These are phyloP conservation scores for Chitala chitala DNA, from an alignment of 2,113 vertebrate species.

Conservation along the genomic window DNA sequence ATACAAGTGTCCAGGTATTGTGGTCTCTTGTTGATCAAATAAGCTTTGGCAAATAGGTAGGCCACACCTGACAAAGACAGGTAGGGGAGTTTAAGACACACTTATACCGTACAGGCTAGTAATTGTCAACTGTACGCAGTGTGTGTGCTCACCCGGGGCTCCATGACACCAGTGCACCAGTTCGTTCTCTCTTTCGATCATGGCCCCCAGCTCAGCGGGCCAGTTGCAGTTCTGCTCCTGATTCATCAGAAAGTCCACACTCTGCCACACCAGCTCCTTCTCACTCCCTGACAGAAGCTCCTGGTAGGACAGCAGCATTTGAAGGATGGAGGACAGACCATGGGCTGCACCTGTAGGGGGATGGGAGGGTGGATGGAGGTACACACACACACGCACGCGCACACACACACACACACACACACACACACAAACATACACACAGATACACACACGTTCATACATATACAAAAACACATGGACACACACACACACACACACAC, in stretches of 20 bases:
- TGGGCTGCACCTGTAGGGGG: constrained; percentile 71
- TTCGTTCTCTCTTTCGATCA: constrained; percentile 78
- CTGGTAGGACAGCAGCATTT: constrained; percentile 83
- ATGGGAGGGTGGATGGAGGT: too few species aligned
- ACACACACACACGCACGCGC: constrained; percentile 14
- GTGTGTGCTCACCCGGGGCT: constrained; percentile 67
- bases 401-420: constrained; percentile 20
- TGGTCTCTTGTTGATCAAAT: constrained; percentile 79
- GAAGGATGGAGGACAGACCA: constrained; percentile 81
- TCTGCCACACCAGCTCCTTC: constrained; percentile 82
- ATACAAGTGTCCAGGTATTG: constrained; percentile 85
- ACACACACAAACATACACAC: too few species aligned
- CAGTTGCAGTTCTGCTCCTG: constrained; percentile 88
- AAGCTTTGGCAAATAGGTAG: constrained; percentile 83
- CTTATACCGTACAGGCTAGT: background rate
- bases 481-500: background rate
- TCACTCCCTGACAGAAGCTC: constrained; percentile 74
- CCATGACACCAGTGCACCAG: constrained; percentile 88
- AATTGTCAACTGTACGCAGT: background rate
- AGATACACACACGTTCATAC: constrained; percentile 29
- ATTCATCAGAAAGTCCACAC: constrained; percentile 84
- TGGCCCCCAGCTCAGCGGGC: constrained; percentile 80
- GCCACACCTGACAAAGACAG: constrained; percentile 66
- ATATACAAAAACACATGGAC: too few species aligned
- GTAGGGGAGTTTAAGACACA: background rate